Percentiles rank a stretch among this genome's conserved stretches.
phyloP scores from a whole-genome alignment of 2,888 invertebrate genomes.

The Metalampra italica region DNA sequence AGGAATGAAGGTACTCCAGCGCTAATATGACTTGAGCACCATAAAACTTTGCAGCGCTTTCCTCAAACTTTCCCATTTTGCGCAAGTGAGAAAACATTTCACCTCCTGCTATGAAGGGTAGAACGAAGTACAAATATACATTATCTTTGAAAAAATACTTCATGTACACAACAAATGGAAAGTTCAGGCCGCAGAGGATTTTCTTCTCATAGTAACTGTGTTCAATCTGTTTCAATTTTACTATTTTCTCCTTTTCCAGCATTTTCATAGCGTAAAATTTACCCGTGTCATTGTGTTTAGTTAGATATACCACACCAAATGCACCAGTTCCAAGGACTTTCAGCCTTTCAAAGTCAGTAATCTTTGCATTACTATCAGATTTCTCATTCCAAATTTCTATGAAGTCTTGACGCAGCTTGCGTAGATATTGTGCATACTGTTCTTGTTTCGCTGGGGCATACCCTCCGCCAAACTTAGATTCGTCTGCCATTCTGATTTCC shows the following conservation, averaged over 20 bases:
- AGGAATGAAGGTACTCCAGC: constrained; percentile 93
- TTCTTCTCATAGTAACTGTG: constrained; percentile 94
- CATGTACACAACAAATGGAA: constrained; percentile 93
- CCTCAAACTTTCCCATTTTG: constrained; percentile 82
- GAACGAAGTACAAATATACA: constrained; percentile 87
- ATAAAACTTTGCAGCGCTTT: constrained; percentile 90
- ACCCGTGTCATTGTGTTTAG: constrained; percentile 77
- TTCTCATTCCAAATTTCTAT: constrained; percentile 60
- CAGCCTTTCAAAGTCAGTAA: constrained; percentile 83
- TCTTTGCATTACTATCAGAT: constrained; percentile 34
- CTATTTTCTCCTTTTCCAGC: constrained; percentile 90
- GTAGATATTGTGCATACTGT: constrained; percentile 50
- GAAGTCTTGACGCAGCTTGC: constrained; percentile 55
- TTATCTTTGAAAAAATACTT: constrained; percentile 92
- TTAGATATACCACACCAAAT: constrained; percentile 90
- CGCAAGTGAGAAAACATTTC: constrained; percentile 91
- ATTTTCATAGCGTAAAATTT: constrained; percentile 92
- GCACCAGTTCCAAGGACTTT: constrained; percentile 92
- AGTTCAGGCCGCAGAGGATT: constrained; percentile 89
- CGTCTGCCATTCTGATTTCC: constrained; percentile 39
- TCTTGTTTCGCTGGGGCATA: constrained; percentile 54
- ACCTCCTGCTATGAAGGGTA: constrained; percentile 91
- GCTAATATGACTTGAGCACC: constrained; percentile 93
- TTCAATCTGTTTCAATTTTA: constrained; percentile 91
- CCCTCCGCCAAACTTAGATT: constrained; percentile 33